A percentile compares a stretch with the other conserved stretches of the same genome.
Conservation (phyloP, 2,888 invertebrate species). For the Notocelia uddmanniana region DNA sequence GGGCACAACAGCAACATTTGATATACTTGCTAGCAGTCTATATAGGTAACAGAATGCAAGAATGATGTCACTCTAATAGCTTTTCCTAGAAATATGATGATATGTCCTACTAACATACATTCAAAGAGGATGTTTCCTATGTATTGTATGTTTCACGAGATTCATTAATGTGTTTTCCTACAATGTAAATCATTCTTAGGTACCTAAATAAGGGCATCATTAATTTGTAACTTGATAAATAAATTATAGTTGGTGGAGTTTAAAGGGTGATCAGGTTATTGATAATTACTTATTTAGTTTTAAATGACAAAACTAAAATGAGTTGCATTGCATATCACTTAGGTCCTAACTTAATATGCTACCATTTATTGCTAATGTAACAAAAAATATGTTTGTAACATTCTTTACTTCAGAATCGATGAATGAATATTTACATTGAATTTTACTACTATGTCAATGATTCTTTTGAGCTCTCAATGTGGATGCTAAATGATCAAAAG, state of each 20-base stretch:
- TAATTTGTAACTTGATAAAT: not conserved
- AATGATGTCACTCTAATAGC: conserved; percentile 20
- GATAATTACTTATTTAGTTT: too few relatives aligned
- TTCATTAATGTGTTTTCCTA: conserved; percentile 2
- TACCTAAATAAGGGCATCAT: not conserved
- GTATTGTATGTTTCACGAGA: not conserved
- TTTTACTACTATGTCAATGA: not conserved
- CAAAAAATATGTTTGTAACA: too few relatives aligned
- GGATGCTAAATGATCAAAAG: not conserved
- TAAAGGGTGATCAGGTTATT: not conserved
- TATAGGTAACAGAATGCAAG: not conserved
- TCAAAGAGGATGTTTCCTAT: not conserved
- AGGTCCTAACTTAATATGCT: too few relatives aligned
- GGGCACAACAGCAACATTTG: not conserved
- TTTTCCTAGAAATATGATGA: conserved; percentile 2
- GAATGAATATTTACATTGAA: not conserved
- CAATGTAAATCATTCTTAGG: not conserved
- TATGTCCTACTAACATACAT: not conserved
- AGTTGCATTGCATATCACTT: not conserved
- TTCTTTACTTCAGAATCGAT: not conserved
- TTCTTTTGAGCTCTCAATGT: not conserved
- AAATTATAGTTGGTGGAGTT: not conserved
- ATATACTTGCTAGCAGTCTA: not conserved
- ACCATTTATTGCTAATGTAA: too few relatives aligned
- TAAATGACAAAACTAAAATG: not conserved